Base-by-base conservation (phyloP, 2,113 vertebrate genomes). In the Meleagris gallopavo region DNA sequence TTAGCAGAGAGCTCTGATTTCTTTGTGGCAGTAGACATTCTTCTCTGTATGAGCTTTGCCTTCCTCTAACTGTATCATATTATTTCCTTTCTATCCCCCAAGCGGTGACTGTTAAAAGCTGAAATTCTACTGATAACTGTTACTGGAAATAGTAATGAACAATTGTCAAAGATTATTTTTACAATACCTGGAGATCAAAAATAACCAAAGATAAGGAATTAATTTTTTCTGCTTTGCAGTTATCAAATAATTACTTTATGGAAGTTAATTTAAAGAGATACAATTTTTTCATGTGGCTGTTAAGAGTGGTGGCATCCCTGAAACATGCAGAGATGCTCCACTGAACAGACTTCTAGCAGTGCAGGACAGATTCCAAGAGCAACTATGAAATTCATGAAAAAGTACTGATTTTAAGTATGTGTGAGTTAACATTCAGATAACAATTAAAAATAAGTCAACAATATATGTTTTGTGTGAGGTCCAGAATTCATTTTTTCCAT, bases 201-300 rank as follows among this genome's bases (percentile, higher is more conserved):
- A 82, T 58, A 92, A 32, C 13, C 29, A 69, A 92, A 86, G 60
- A 89, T 81, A 81, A 46, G 30, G 9, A 81, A 21, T 41, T 84
- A 25, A 3, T 82, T 74, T 74, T 72, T 90, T 88, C 32, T 78
- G 40, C 46, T 93, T 95, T 86, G 25, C 21, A 88, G 55, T 90
- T 96, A 83, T 93, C 67, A 94, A 86, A 90, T 88, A 93, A 94
- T 86, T 95, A 90, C 72, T 86, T 95, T 55, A 93, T 46, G 25
- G 43, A 84, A 74, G n/a, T 12, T 77, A 88, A 83, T 6, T 70
- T 76, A 62, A 82, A 76, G 21, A 36, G 17, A 76, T 71, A 50
- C 4, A 29, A 64, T 46, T 65, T 72, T 72, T 89, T 82, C 32
- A 61, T 30, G 21, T 67, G 73, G 38, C 54, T 78, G n/a, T 11